Percentiles rank a stretch among this genome's conserved stretches.
Conservation (phyloP, 2,113 vertebrate genomes). For the Lethenteron reissneri region DNA sequence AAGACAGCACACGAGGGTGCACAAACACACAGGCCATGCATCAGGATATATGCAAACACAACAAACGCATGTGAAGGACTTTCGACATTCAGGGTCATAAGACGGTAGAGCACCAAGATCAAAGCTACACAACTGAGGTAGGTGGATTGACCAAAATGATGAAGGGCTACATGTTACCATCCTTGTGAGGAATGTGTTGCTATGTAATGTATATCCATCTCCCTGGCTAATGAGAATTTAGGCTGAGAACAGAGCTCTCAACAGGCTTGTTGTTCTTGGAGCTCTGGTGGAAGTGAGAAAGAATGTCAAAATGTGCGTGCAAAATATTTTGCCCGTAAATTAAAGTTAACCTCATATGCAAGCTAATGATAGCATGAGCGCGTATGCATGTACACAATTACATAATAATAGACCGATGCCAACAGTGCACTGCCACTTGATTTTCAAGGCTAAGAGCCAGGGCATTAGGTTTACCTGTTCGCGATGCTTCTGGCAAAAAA, state of each 20-base stretch:
- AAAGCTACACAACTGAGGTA: background rate
- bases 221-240: too few relatives aligned
- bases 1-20: background rate
- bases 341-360: conserved; percentile 1
- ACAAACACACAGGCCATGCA: background rate
- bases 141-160: background rate
- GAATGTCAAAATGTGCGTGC: background rate
- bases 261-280: too few relatives aligned
- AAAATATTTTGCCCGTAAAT: background rate
- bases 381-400: background rate
- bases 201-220: too few relatives aligned
- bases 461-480: conserved; percentile 25
- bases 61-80: background rate
- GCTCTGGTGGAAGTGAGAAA: conserved; percentile 5
- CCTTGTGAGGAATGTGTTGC: too few relatives aligned
- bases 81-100: background rate
- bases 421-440: too few relatives aligned
- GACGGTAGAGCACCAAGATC: background rate
- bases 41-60: background rate
- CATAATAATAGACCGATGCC: conserved; percentile 13
- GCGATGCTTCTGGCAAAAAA: conserved; percentile 44
- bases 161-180: background rate
- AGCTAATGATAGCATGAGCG: background rate
- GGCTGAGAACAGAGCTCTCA: too few relatives aligned
- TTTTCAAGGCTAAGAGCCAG: too few relatives aligned